These are phyloP conservation scores for Drosophila mimica DNA, from an alignment of 2,888 invertebrate genomes.

Conservation along the genomic window DNA sequence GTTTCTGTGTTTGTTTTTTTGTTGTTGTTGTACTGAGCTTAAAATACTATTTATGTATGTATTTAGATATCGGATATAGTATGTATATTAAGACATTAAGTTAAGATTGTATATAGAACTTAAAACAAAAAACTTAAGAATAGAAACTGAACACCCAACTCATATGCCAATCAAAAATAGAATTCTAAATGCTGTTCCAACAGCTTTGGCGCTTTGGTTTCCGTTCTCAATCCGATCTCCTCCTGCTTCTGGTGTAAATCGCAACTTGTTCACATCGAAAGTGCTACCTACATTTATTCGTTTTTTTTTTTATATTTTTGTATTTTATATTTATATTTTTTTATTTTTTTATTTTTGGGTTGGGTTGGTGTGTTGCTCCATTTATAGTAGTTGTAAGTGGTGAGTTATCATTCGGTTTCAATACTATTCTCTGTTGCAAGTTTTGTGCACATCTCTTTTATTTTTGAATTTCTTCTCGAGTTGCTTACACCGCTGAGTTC, in stretches of 20 bases:
- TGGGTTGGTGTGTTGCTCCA: constrained; percentile 22
- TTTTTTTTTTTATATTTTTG: constrained; percentile 12
- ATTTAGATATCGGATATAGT: constrained; percentile 51
- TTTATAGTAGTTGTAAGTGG: constrained; percentile 9
- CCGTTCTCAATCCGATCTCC: neutral
- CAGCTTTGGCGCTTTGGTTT: constrained; percentile 65
- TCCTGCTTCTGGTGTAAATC: constrained; percentile 14
- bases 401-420: constrained; percentile 17
- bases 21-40: constrained; percentile 50
- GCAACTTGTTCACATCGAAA: constrained; percentile 27
- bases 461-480: neutral
- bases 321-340: constrained; percentile 1
- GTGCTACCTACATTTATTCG: constrained; percentile 8
- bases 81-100: constrained; percentile 61
- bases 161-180: constrained; percentile 48
- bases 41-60: constrained; percentile 53
- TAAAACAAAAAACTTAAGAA: constrained; percentile 14
- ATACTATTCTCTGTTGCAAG: constrained; percentile 51
- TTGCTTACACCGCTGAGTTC: constrained; percentile 91
- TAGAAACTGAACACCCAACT: constrained; percentile 41
- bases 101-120: constrained; percentile 40
- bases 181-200: constrained; percentile 32
- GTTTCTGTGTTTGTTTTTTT: constrained; percentile 2
- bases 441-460: constrained; percentile 56
- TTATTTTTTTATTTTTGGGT: neutral